Percentiles rank a stretch among this genome's conserved stretches.
Conservation (phyloP, 2,888 invertebrate genomes). For the Coelinius sp. region DNA sequence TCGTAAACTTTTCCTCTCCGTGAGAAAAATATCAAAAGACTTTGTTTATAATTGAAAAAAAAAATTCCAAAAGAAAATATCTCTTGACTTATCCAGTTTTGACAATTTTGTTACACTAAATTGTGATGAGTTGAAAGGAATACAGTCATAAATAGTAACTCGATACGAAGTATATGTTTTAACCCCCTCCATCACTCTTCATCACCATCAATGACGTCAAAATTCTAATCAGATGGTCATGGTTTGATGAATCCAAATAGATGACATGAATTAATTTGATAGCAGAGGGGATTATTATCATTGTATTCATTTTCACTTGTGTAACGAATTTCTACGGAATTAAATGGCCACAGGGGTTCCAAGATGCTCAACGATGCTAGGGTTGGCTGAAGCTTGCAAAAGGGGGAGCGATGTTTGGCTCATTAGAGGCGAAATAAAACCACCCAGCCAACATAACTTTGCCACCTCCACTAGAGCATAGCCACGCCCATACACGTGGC, state of each 20-base stretch:
- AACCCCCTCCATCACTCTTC: neutral
- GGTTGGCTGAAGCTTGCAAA: neutral
- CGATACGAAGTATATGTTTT: neutral
- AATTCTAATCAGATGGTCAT: conserved; percentile 30
- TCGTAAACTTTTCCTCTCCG: too few species aligned
- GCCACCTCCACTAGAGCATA: conserved; percentile 43
- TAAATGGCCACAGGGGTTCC: neutral
- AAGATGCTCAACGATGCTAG: neutral
- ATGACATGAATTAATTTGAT: neutral
- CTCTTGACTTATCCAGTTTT: too few species aligned
- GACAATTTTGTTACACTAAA: too few species aligned
- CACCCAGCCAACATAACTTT: conserved; percentile 30
- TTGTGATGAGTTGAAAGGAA: neutral
- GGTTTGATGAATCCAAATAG: conserved; percentile 17
- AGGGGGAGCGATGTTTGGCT: neutral
- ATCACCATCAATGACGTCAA: neutral
- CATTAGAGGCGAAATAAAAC: conserved; percentile 34
- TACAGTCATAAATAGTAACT: neutral
- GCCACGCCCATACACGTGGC: conserved; percentile 65
- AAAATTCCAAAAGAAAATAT: too few species aligned
- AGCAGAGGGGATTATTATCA: neutral
- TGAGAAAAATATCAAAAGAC: too few species aligned
- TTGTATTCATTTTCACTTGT: neutral
- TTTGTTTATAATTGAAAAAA: too few species aligned
- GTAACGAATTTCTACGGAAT: conserved; percentile 23